Conservation (phyloP, 1,140 invertebrate genomes). For the Lucilia sericata region DNA sequence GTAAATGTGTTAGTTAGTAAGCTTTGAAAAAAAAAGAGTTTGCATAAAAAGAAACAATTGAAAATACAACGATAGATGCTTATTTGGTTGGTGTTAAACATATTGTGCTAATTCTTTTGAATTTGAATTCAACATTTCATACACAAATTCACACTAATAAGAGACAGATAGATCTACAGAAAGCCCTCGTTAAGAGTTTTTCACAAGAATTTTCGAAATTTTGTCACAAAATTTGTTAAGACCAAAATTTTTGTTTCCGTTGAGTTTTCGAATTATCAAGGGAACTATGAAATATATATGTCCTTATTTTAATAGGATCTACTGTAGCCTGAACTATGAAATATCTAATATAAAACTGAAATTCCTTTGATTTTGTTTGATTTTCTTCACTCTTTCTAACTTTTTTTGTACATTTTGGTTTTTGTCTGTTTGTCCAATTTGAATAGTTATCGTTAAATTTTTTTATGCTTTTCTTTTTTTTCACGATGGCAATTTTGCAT, state of each 20-base stretch:
- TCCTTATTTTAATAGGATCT: too few species aligned
- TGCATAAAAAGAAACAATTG: not conserved
- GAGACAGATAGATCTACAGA: too few species aligned
- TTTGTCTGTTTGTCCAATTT: slow-evolving; percentile 39
- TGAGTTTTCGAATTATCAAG: too few species aligned
- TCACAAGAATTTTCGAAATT: too few species aligned
- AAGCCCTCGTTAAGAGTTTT: too few species aligned
- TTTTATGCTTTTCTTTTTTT: not conserved
- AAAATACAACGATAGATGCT: not conserved
- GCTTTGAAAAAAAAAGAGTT: not conserved
- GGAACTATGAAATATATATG: too few species aligned
- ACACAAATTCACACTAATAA: not conserved
- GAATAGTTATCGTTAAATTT: slow-evolving; percentile 30
- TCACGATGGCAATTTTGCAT: not conserved
- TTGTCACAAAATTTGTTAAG: too few species aligned
- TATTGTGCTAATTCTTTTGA: slow-evolving; percentile 38
- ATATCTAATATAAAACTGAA: not conserved
- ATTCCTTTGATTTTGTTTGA: not conserved
- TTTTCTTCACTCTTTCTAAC: not conserved
- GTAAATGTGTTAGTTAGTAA: not conserved
- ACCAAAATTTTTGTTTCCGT: too few species aligned
- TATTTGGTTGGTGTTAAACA: slow-evolving; percentile 33
- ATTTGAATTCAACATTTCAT: not conserved
- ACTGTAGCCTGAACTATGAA: too few species aligned
- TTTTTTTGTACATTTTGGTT: not conserved